phyloP scores from a whole-genome alignment of 2,888 invertebrate species.

The Dicranocentrus wangi region DNA sequence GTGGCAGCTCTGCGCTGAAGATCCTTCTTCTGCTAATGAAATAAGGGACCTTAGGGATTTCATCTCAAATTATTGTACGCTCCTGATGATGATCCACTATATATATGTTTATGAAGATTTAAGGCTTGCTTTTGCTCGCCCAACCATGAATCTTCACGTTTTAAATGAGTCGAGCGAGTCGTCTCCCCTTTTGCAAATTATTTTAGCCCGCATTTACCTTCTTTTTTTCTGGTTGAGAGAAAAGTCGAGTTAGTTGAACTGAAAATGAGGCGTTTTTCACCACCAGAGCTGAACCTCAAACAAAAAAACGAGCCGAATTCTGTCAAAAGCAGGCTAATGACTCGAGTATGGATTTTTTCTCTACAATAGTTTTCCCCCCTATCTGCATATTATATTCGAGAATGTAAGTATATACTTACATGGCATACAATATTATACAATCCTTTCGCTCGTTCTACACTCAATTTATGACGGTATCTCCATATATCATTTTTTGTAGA shows the following conservation, averaged over 20 bases:
- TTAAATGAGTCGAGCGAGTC: not conserved
- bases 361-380: constrained; percentile 3
- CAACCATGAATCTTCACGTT: not conserved
- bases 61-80: constrained; percentile 17
- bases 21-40: constrained; percentile 31
- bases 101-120: constrained; percentile 26
- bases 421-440: no score
- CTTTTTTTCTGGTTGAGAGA: not conserved
- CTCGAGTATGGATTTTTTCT: constrained; percentile 25
- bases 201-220: not conserved
- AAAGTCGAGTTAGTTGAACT: not conserved
- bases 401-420: no score
- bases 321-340: constrained; percentile 55
- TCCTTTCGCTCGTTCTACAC: no score
- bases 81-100: constrained; percentile 13
- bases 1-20: not conserved
- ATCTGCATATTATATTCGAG: no score
- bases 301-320: constrained; percentile 29
- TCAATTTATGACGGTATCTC: no score
- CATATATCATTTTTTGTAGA: no score
- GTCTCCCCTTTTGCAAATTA: not conserved
- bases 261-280: constrained; percentile 24
- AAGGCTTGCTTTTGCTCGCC: not conserved
- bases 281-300: constrained; percentile 22
- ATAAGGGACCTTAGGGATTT: constrained; percentile 34